Base-by-base conservation (phyloP, 2,888 invertebrate species). In the Eristalis arbustorum region DNA sequence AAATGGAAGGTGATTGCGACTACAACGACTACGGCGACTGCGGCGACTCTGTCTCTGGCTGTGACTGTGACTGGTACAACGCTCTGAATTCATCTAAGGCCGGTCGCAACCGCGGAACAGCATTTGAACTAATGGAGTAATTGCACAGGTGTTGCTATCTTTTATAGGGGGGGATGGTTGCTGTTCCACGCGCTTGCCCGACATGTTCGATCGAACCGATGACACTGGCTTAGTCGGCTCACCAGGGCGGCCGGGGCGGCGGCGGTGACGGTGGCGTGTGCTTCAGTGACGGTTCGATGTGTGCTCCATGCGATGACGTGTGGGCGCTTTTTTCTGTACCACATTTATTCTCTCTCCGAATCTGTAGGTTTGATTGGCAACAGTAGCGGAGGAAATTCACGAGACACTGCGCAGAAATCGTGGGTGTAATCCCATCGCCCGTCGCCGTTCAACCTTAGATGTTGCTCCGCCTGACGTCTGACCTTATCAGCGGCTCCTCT, bases 91-190 rank as follows among this genome's bases (percentile, higher is more conserved):
- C 62, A 68, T 49, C 68, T 49, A 14, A 69, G 40, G 63, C 69
- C 57, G 69, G 63, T 61, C 63, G 56, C 18, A 57, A 71, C 18
- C 63, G 28, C 28, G 23, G 68, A 84, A 59, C 75, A 57, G 63
- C 67, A 73, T 66, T 67, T 59, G 62, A 73, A 66, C 64, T 61
- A 87, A 87, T 87, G 82, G 42, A 66, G 57, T 78, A 25, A 49
- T 78, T 71, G 49, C 64, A 56, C 62, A 69, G 64, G 64, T 63
- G 69, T 67, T 71, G 71, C 66, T 74, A 82, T 73, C 74, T 71
- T 85, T 82, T 87, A 87, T 87, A 78, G 73, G 37, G 37, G 59
- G 61, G 67, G 49, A 62, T 72, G 56, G 14, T 18, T 49, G 59
- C 14, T 10, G 31, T 59, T 23, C 59, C 25, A 28, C n/a, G 11